Evolutionary conservation across 2,888 invertebrate species (phyloP).

Genomic region (Oscheius sp.): DNA sequence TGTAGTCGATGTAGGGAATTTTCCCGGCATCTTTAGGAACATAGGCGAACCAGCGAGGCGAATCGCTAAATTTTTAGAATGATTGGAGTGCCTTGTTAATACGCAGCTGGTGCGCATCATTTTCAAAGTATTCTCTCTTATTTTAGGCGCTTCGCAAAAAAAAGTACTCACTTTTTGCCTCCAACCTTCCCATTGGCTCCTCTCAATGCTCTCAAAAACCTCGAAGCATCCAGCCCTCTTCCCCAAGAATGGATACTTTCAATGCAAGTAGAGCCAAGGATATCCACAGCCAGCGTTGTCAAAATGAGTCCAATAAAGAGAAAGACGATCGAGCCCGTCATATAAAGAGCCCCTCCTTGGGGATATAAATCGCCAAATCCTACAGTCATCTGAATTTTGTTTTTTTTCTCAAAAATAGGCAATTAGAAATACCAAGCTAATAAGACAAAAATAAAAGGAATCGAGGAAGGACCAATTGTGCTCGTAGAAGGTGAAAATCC

Average conservation of each 20-base stretch:
- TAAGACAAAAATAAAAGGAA: slow-evolving; percentile 68
- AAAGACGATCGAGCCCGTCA: slow-evolving; percentile 64
- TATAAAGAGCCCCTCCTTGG: slow-evolving; percentile 49
- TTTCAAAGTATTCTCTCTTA: too few species aligned
- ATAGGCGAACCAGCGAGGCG: slow-evolving; percentile 55
- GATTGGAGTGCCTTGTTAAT: too few species aligned
- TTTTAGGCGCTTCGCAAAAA: too few species aligned
- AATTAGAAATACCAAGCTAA: slow-evolving; percentile 59
- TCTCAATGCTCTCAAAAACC: slow-evolving; percentile 42
- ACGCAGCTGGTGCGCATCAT: too few species aligned
- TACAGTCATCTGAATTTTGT: slow-evolving; percentile 61
- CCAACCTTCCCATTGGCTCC: slow-evolving; percentile 23
- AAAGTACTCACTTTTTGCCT: slow-evolving; percentile 15
- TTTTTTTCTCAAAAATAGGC: too few species aligned
- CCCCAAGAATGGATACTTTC: slow-evolving; percentile 58
- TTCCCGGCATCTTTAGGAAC: slow-evolving; percentile 57
- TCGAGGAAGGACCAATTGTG: slow-evolving; percentile 64
- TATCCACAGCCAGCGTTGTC: slow-evolving; percentile 55
- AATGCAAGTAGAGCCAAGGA: slow-evolving; percentile 60
- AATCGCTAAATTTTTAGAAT: too few species aligned
- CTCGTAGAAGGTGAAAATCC: slow-evolving; percentile 56
- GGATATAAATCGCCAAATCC: slow-evolving; percentile 69
- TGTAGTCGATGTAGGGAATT: slow-evolving; percentile 63
- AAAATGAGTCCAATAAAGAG: slow-evolving; percentile 66
- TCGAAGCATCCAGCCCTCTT: slow-evolving; percentile 50